Percentiles rank a stretch among this genome's conserved stretches.
Evolutionary conservation across 2,113 vertebrate genomes (phyloP).

Genomic region (Varanus salvator): DNA sequence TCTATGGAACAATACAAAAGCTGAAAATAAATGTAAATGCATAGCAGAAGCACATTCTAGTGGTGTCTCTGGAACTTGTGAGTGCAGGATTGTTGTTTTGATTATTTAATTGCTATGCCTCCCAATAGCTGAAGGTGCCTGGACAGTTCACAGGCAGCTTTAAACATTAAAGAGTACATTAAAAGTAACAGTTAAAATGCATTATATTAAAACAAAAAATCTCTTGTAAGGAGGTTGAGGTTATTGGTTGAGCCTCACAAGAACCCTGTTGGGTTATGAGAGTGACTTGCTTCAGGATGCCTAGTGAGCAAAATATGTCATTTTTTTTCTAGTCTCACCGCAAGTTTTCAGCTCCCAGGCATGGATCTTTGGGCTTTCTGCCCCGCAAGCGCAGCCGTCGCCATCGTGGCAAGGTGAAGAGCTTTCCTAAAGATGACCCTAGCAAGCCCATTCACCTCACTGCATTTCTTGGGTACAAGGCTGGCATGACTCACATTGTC

Average conservation of each 20-base stretch:
- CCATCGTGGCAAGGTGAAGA: constrained; percentile 97
- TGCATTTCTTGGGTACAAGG: constrained; percentile 96
- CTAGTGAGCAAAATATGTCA: background rate
- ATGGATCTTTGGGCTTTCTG: constrained; percentile 95
- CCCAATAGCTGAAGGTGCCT: too few species aligned
- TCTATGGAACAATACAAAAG: too few species aligned
- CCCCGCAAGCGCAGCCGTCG: constrained; percentile 93
- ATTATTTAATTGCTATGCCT: background rate
- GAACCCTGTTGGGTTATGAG: fast-evolving
- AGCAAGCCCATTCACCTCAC: constrained; percentile 96
- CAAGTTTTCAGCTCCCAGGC: constrained; percentile 96
- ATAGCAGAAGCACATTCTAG: background rate
- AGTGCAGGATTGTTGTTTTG: background rate
- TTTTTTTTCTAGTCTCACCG: constrained; percentile 87
- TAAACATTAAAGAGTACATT: too few species aligned
- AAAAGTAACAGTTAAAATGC: too few species aligned
- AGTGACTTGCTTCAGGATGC: too few species aligned
- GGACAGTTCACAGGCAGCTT: too few species aligned
- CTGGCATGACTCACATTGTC: constrained; percentile 98
- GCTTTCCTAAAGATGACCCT: constrained; percentile 95
- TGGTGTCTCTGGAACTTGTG: background rate
- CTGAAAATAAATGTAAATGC: too few species aligned
- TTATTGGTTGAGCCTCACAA: background rate
- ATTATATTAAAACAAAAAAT: too few species aligned
- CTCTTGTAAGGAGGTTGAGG: background rate